Evolutionary conservation across 1,140 invertebrate species (phyloP).

Genomic region (Leucophenga varia): DNA sequence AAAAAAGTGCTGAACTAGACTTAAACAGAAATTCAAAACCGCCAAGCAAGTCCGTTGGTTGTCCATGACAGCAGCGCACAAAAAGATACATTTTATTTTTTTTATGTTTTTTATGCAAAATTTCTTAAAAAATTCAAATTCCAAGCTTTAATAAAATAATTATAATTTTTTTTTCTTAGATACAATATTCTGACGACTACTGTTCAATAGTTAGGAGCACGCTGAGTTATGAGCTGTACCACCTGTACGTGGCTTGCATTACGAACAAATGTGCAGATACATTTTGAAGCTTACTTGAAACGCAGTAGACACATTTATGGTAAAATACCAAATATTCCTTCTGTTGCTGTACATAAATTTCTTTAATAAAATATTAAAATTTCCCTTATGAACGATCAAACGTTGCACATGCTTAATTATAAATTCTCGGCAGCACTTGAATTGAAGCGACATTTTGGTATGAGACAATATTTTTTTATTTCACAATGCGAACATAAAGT

Average conservation of each 20-base stretch:
- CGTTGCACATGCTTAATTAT: slow-evolving; percentile 23
- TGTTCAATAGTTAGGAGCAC: too few species aligned
- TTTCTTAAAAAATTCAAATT: slow-evolving; percentile 9
- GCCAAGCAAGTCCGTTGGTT: too few species aligned
- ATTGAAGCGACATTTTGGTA: slow-evolving; percentile 11
- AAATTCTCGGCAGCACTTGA: slow-evolving; percentile 21
- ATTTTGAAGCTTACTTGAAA: not conserved
- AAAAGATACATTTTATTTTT: too few species aligned
- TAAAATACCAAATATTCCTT: slow-evolving; percentile 1
- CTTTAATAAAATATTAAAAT: slow-evolving; percentile 28
- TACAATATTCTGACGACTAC: slow-evolving; percentile 21
- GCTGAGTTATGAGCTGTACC: too few species aligned
- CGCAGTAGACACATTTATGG: slow-evolving; percentile 2
- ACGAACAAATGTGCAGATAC: slow-evolving; percentile 6
- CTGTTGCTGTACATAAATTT: not conserved
- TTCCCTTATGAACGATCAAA: slow-evolving; percentile 33
- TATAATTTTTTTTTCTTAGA: too few species aligned
- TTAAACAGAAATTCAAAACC: slow-evolving; percentile 7
- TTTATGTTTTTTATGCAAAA: too few species aligned
- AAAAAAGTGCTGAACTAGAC: slow-evolving; percentile 5
- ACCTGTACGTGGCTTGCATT: slow-evolving; percentile 27
- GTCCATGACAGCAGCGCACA: slow-evolving; percentile 2
- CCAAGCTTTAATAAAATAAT: too few species aligned
- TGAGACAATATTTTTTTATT: slow-evolving; percentile 14
- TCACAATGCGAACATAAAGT: too few species aligned